These are phyloP conservation scores for Athene cunicularia DNA, from an alignment of 2,113 vertebrate genomes.

Conservation along the genomic window DNA sequence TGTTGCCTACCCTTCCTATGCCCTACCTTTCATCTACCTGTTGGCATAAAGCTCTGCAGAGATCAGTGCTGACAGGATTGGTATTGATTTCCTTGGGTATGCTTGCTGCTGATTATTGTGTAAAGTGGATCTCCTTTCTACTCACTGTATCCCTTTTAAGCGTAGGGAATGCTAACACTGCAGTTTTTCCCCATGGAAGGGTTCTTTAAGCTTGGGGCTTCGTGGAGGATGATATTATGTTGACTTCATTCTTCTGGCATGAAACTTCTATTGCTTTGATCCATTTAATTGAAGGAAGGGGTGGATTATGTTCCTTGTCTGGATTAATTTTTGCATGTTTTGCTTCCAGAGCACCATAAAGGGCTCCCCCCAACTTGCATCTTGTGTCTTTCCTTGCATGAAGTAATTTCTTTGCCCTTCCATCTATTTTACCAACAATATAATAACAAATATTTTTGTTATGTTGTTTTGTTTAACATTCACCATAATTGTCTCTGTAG, in stretches of 20 bases:
- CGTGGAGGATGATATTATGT: not conserved
- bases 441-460: not conserved
- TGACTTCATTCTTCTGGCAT: not conserved
- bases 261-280: not conserved
- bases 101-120: slow-evolving; percentile 4
- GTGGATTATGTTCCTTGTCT: not conserved
- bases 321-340: not conserved
- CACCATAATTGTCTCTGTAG: not conserved
- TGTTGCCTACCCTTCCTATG: not conserved
- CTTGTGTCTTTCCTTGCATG: not conserved
- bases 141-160: not conserved
- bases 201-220: not conserved
- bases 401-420: not conserved
- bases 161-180: not conserved
- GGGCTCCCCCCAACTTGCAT: not conserved
- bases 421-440: not conserved
- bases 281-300: not conserved
- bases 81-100: slow-evolving; percentile 40
- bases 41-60: slow-evolving; percentile 22
- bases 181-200: not conserved
- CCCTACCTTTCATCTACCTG: not conserved
- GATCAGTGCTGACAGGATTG: slow-evolving; percentile 16
- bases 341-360: not conserved
- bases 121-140: slow-evolving; percentile 17
- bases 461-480: not conserved